These are phyloP conservation scores for Hyles lineata DNA, from an alignment of 2,888 invertebrate species.

Conservation along the genomic window DNA sequence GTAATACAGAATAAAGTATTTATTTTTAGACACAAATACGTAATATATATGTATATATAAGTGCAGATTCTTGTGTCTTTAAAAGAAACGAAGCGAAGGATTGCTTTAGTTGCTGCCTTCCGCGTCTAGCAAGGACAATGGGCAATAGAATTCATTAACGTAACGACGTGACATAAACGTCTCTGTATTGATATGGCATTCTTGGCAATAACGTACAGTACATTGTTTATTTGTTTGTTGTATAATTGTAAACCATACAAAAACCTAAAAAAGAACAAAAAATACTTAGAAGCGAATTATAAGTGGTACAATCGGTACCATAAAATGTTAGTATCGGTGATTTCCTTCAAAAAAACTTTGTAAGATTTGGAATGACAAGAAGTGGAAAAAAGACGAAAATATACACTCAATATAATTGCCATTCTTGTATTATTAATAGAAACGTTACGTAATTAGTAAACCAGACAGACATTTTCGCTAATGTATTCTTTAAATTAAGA, in stretches of 20 bases:
- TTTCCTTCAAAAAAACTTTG: no score
- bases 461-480: no score
- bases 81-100: conserved; percentile 1
- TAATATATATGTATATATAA: not conserved
- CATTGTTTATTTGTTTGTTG: not conserved
- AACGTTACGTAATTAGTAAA: no score
- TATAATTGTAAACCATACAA: not conserved
- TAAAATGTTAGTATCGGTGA: no score
- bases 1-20: not conserved
- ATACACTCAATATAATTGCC: no score
- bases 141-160: conserved; percentile 61
- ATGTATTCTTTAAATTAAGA: no score
- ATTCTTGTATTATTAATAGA: no score
- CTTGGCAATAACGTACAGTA: not conserved
- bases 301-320: no score
- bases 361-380: no score
- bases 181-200: conserved; percentile 38
- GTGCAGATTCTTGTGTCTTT: not conserved
- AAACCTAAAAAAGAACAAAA: not conserved
- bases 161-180: conserved; percentile 60
- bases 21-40: not conserved
- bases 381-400: no score
- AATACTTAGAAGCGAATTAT: not conserved
- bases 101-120: conserved; percentile 4
- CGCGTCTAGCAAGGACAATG: conserved; percentile 57